Conservation (phyloP, 1,140 invertebrate genomes). For the Drosophila eugracilis region DNA sequence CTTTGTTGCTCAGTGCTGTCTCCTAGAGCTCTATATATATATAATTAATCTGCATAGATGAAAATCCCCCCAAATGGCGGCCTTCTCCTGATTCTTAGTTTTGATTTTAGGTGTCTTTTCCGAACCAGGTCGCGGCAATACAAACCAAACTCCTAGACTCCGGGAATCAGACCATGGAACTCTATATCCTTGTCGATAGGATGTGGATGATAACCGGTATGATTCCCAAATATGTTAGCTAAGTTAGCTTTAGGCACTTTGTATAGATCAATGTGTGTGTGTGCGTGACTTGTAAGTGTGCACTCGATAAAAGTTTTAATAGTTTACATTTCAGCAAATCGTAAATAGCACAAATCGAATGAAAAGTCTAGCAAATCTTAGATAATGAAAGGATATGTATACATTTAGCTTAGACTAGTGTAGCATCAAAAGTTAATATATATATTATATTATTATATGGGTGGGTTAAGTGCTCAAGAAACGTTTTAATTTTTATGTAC, state of each 20-base stretch:
- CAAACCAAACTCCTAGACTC: conserved; percentile 74
- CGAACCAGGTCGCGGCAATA: conserved; percentile 62
- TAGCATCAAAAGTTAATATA: conserved; percentile 65
- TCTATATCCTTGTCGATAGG: conserved; percentile 10
- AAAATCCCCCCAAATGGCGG: conserved; percentile 46
- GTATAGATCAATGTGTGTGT: conserved; percentile 59
- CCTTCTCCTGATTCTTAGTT: conserved; percentile 47
- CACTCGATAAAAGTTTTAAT: conserved; percentile 72
- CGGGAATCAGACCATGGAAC: conserved; percentile 33
- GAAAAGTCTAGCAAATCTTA: conserved; percentile 67
- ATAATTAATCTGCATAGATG: conserved; percentile 20
- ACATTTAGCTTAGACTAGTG: conserved; percentile 63
- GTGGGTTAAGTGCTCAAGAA: conserved; percentile 63
- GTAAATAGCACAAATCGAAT: conserved; percentile 72
- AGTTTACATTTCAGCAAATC: conserved; percentile 73
- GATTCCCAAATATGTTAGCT: conserved; percentile 46
- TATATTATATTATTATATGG: conserved; percentile 41
- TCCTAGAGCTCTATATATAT: conserved; percentile 59
- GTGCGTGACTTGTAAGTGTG: conserved; percentile 39
- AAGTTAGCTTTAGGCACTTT: conserved; percentile 72
- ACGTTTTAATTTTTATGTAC: conserved; percentile 75
- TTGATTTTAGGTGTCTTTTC: conserved; percentile 37
- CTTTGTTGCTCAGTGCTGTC: conserved; percentile 74
- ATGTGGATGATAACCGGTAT: conserved; percentile 23
- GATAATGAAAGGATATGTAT: conserved; percentile 57